These are phyloP conservation scores for Calcarius lapponicus DNA, from an alignment of 2,797 vertebrate genomes.

Conservation along the genomic window DNA sequence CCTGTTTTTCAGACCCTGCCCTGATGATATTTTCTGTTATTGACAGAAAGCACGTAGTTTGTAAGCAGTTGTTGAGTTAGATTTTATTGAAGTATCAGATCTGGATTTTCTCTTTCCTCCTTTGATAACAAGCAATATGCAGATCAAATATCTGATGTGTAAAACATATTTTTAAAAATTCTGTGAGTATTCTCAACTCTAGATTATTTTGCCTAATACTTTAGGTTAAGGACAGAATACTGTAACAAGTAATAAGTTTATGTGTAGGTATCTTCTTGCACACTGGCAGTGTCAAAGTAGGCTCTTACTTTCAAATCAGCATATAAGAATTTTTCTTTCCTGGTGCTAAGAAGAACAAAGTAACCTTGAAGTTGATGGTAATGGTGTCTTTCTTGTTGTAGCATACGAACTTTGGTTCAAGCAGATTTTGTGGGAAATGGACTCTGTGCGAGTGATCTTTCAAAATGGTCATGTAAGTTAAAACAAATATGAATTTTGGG, in stretches of 20 bases:
- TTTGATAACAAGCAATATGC: not conserved
- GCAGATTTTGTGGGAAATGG: conserved; percentile 95
- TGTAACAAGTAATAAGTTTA: not conserved
- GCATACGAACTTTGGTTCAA: conserved; percentile 98
- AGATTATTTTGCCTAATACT: not conserved
- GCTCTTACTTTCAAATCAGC: not conserved
- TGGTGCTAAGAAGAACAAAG: not conserved
- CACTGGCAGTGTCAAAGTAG: not conserved
- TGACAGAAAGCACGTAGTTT: not conserved
- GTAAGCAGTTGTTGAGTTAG: not conserved
- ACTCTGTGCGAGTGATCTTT: conserved; percentile 93
- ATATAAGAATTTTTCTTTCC: not conserved
- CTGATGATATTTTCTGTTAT: not conserved
- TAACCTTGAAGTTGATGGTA: not conserved
- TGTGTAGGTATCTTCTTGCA: not conserved
- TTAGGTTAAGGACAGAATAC: not conserved
- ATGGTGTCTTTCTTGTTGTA: conserved; percentile 67
- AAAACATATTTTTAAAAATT: not conserved
- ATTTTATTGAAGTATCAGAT: not conserved
- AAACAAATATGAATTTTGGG: not conserved
- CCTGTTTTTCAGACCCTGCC: not conserved
- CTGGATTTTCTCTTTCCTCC: not conserved
- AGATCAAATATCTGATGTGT: not conserved
- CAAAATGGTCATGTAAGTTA: conserved; percentile 91
- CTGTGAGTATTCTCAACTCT: accelerated